Evolutionary conservation across 2,113 vertebrate genomes (phyloP), one percentile per base, ranked within the genome.

Genomic region (Heliornis fulica): DNA sequence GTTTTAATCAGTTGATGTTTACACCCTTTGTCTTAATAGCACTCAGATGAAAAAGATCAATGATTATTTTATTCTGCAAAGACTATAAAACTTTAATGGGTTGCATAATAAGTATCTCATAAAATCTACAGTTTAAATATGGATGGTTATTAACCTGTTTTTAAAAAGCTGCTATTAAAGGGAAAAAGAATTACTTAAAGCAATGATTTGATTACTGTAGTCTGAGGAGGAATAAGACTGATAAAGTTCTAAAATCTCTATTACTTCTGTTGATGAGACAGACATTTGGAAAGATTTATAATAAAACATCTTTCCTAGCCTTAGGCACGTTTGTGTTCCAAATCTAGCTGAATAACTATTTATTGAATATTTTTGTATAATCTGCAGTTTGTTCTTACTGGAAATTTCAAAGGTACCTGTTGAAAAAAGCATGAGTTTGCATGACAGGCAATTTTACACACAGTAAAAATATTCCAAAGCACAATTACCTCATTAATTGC

Each of bases 1-100:
- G 83, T 95, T 97, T 98, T 97, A 97, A 97, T 97, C 71, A 85
- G 74, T 90, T 96, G 70, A 93, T 94, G 85, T 97, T 98, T 97
- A 96, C 12, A 85, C 56, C 57, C 36, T 97, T 97, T 97, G 95
- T 97, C 92, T 97, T 97, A 97, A 95, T 91, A 96, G 90, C 83
- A 69, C 92, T 97, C 72, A 80, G 80, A 93, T 97, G 93, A 93
- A 93, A 98, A 95, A 95, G 93, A 97, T 97, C 94, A 96, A 94
- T 96, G 89, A 91, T 96, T 95, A 97, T 98, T 97, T 97, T 97
- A 93, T 95, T 95, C 93, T 96, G 68, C 64, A 92, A 92, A 96
- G 86, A 82, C 90, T 95, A 87, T 97, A 97, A 97, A 94, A 90
- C 57, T 95, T 92, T 97, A 98, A 96, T 93, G 84, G 78, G 81